These are phyloP conservation scores for Poeciliopsis prolifica DNA, from an alignment of 2,113 vertebrate species.

Conservation along the genomic window DNA sequence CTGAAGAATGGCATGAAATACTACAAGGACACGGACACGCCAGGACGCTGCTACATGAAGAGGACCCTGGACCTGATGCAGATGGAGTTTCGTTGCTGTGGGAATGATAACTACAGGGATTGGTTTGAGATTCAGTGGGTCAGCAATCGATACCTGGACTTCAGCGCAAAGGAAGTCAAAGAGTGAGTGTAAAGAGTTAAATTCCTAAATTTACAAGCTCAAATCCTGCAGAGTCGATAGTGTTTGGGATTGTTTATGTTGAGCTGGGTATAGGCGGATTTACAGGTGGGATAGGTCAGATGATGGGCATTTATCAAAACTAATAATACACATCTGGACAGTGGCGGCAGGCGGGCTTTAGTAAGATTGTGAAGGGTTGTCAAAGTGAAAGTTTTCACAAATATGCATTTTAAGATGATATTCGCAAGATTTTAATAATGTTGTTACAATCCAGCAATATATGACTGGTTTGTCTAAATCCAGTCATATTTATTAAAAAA, in stretches of 20 bases:
- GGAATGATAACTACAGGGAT: slow-evolving; percentile 93
- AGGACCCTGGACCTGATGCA: slow-evolving; percentile 96
- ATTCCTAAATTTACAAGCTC: slow-evolving; percentile 1
- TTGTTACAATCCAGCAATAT: neutral
- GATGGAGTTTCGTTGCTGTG: slow-evolving; percentile 97
- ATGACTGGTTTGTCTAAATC: neutral
- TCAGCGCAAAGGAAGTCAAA: slow-evolving; percentile 95
- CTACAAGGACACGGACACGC: slow-evolving; percentile 96
- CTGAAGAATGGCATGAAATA: slow-evolving; percentile 91
- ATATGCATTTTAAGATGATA: neutral
- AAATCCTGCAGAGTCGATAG: neutral
- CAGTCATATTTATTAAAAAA: slow-evolving; percentile 8
- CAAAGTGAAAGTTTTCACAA: slow-evolving; percentile 39
- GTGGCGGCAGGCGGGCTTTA: neutral
- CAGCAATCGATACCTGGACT: slow-evolving; percentile 98
- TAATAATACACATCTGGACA: slow-evolving; percentile 42
- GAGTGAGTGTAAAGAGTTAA: slow-evolving; percentile 86
- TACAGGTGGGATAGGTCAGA: slow-evolving; percentile 39
- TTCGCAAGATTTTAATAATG: neutral
- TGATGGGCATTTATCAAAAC: slow-evolving; percentile 27
- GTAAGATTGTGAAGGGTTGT: slow-evolving; percentile 44
- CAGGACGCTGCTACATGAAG: slow-evolving; percentile 98
- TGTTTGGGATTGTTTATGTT: slow-evolving; percentile 5
- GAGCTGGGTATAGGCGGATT: slow-evolving; percentile 61
- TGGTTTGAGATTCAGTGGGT: slow-evolving; percentile 99